Conservation (phyloP, 2,797 vertebrate genomes). For the Lemur catta region DNA sequence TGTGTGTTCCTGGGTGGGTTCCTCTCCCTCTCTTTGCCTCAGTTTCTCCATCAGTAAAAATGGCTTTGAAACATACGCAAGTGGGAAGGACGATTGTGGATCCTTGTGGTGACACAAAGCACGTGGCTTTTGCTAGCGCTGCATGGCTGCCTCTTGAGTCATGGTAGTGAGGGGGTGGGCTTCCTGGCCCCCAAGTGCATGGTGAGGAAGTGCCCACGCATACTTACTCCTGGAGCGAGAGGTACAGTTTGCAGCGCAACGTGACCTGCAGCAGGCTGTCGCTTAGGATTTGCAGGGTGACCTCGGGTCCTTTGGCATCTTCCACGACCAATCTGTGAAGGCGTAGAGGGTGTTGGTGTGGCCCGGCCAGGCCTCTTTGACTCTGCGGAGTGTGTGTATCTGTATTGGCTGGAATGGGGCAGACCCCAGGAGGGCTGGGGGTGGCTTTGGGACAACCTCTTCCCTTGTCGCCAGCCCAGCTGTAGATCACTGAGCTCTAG, state of each 20-base stretch:
- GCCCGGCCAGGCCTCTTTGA: neutral
- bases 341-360: neutral
- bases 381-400: neutral
- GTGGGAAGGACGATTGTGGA: neutral
- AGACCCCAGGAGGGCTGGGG: neutral
- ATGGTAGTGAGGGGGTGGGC: neutral
- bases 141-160: neutral
- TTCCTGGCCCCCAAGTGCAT: neutral
- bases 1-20: neutral
- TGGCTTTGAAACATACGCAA: neutral
- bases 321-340: conserved; percentile 52
- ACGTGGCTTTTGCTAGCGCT: neutral
- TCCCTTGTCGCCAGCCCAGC: neutral
- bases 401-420: neutral
- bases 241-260: conserved; percentile 12
- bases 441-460: neutral
- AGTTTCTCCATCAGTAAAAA: neutral
- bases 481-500: neutral
- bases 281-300: conserved; percentile 25
- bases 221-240: conserved; percentile 29
- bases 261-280: conserved; percentile 55
- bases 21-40: neutral
- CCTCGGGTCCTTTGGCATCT: conserved; percentile 41
- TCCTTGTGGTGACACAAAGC: neutral
- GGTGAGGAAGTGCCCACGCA: rapidly evolving